These are phyloP conservation scores for Agrilus cyanescens DNA, from an alignment of 2,888 invertebrate genomes.

Conservation along the genomic window DNA sequence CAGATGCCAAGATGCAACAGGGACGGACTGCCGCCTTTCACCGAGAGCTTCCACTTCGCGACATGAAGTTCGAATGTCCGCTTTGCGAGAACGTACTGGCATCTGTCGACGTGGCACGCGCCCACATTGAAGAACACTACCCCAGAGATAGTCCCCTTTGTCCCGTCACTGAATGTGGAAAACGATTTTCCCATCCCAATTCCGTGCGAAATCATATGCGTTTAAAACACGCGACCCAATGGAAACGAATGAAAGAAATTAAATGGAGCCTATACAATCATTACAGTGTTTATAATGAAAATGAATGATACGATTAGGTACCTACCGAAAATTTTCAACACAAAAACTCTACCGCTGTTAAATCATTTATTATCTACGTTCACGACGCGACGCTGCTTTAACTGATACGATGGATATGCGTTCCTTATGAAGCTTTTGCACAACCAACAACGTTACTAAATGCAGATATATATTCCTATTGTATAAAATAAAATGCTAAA, in stretches of 20 bases:
- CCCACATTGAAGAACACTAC: slow-evolving; percentile 72
- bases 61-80: slow-evolving; percentile 50
- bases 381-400: too few relatives aligned
- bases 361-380: too few relatives aligned
- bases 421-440: too few relatives aligned
- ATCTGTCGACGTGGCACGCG: slow-evolving; percentile 54
- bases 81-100: slow-evolving; percentile 57
- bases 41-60: slow-evolving; percentile 27
- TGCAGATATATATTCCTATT: too few relatives aligned
- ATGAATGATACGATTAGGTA: too few relatives aligned
- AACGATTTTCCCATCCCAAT: slow-evolving; percentile 71
- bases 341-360: too few relatives aligned
- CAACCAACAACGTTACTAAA: too few relatives aligned
- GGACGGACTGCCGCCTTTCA: slow-evolving; percentile 6
- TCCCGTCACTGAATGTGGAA: slow-evolving; percentile 63
- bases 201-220: slow-evolving; percentile 82
- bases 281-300: slow-evolving; percentile 24
- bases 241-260: slow-evolving; percentile 74
- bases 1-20: slow-evolving; percentile 38
- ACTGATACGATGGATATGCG: too few relatives aligned
- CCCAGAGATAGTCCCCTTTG: slow-evolving; percentile 74
- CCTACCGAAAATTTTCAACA: too few relatives aligned
- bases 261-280: slow-evolving; percentile 47
- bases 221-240: slow-evolving; percentile 67
- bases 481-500: too few relatives aligned